Base-by-base conservation (phyloP, 2,797 vertebrate genomes). In the Erethizon dorsatum region DNA sequence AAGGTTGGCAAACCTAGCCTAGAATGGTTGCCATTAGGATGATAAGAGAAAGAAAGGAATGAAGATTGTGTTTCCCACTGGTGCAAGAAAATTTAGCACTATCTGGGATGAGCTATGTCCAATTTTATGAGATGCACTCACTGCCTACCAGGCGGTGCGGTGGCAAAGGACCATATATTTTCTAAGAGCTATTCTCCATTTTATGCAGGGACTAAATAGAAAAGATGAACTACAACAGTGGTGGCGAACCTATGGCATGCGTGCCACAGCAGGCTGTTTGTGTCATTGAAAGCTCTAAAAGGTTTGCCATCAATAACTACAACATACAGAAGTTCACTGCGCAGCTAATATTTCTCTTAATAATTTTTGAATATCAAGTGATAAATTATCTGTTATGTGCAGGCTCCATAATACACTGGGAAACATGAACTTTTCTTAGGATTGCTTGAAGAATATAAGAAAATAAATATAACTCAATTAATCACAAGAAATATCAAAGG, bases 401-500 rank as follows among this genome's bases (percentile, higher is more conserved):
- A 69, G 69, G 10, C 11, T 79, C 69, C 37, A n/a, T 20, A 13
- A 45, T 57, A 93, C 12, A 75, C 56, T 45, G n/a, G 61, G 22
- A 45, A 90, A 90, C 33, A 96, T 56, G 91, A 31, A 37, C 50
- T 54, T 8, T 87, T 90, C 57, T 37, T 24, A 17, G 33, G 88
- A 77, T 67, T 47, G 90, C n/a, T 17, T n/a, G 47, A 63, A 69
- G 33, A 94, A 77, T 24, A 73, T 22, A 65, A 63, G 41, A 79
- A 86, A 88, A 95, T 61, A 93, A 93, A 94, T 45, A 56, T 18
- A 94, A 52, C 37, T 95, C 83, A 90, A 33, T 67, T 52, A 71
- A 87, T 65, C 31, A 59, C 52, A 89, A 84, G 47, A 91, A 92
- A 94, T n/a, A 95, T 92, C 78, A 71, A 95, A 96, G 54, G 47